These are phyloP conservation scores for Gonioctena quinquepunctata DNA, from an alignment of 1,140 invertebrate genomes.

Conservation along the genomic window DNA sequence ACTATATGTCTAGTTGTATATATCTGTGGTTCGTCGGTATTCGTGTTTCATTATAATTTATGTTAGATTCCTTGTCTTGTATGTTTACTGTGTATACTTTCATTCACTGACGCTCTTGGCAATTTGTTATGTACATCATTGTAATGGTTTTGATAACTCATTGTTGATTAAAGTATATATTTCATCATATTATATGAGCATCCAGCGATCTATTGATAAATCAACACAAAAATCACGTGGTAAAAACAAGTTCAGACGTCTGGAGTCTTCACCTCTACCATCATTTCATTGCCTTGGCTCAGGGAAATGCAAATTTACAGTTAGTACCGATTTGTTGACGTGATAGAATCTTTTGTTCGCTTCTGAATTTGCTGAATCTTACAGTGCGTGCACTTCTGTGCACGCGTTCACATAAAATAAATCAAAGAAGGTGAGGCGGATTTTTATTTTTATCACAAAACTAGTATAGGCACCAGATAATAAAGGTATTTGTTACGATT, in stretches of 20 bases:
- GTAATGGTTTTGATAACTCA: no score
- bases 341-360: background rate
- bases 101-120: no score
- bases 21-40: no score
- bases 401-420: background rate
- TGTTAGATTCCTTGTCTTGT: no score
- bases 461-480: background rate
- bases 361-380: background rate
- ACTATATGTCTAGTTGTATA: no score
- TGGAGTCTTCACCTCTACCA: background rate
- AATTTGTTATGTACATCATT: no score
- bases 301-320: background rate
- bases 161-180: no score
- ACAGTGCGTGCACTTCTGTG: background rate
- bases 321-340: background rate
- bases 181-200: no score
- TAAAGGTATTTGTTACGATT: background rate
- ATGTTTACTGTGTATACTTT: no score
- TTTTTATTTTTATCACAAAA: background rate
- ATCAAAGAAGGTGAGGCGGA: background rate
- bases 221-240: background rate
- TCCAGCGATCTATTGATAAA: background rate
- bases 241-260: background rate
- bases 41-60: no score
- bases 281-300: background rate